phyloP scores from a whole-genome alignment of 2,797 vertebrate species.

The Enteromius radiatus region DNA sequence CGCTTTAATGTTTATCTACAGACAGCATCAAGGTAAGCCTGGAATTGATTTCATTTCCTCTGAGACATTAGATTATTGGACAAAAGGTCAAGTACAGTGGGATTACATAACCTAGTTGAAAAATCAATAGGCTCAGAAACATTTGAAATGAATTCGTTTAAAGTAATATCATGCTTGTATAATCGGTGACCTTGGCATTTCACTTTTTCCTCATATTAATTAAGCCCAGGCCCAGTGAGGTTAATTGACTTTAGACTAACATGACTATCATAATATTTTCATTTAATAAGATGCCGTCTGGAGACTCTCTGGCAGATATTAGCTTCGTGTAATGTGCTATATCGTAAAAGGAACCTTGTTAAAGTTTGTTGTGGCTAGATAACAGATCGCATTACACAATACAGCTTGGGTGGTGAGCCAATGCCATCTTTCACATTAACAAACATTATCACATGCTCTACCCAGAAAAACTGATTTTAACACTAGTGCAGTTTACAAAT shows the following conservation, averaged over 20 bases:
- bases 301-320: slow-evolving; percentile 1
- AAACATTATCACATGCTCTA: slow-evolving; percentile 15
- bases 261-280: slow-evolving; percentile 41
- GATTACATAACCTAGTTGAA: slow-evolving; percentile 45
- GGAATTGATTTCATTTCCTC: slow-evolving; percentile 53
- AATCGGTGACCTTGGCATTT: slow-evolving; percentile 29
- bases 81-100: slow-evolving; percentile 52
- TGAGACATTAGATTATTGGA: slow-evolving; percentile 48
- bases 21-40: slow-evolving; percentile 44
- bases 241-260: slow-evolving; percentile 41
- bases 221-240: slow-evolving; percentile 14
- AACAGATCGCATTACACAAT: neutral
- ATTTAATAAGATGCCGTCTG: slow-evolving; percentile 28
- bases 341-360: slow-evolving; percentile 6
- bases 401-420: neutral
- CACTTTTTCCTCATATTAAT: slow-evolving; percentile 7
- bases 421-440: slow-evolving; percentile 15
- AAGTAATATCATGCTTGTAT: slow-evolving; percentile 43
- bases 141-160: slow-evolving; percentile 45
- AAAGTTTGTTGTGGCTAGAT: slow-evolving; percentile 20
- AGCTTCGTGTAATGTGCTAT: neutral
- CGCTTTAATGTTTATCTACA: slow-evolving; percentile 44
- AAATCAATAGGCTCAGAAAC: slow-evolving; percentile 52
- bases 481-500: slow-evolving; percentile 26
- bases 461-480: slow-evolving; percentile 12